Evolutionary conservation across 2,113 vertebrate species (phyloP), one percentile per base, ranked within the genome.

Genomic region (Microcebus griseorufus): DNA sequence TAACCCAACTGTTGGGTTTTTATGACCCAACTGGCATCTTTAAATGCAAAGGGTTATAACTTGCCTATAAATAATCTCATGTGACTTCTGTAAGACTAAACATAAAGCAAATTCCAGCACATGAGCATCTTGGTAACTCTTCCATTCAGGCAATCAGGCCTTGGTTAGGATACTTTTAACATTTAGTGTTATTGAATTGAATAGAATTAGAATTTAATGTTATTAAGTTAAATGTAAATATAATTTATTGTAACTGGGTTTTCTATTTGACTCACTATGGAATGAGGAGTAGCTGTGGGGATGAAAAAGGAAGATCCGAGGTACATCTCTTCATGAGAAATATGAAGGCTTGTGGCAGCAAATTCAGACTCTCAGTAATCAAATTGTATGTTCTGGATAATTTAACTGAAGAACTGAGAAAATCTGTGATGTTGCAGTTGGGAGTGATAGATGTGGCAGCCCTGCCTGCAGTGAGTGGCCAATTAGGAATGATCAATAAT

Each of bases 81-180:
- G 3, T 88, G 65, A 88, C 32, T 94, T 93, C 70, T 70, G 10
- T 51, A 88, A 93, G 3, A 67, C 70, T 45, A 76, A 72, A 88
- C 9, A 27, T 18, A 78, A 73, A 34, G 12, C 45, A 76, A 7
- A 4, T 93, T 80, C 70, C 13, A 65, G 48, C 37, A 64, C 55
- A 45, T 69, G 45, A 75, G 8, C 51, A 51, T 90, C 11, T 88
- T 42, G 81, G 39, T 67, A 88, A 73, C 37, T 32, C 23, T 27
- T 94, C 27, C 29, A 53, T 89, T 91, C 14, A 65, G 37, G 17
- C 75, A 97, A 84, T 93, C 34, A 22, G 12, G 32, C 89, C 64
- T 95, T 83, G 45, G 76, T 94, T 81, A 76, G 37, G 17, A 78
- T 80, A 53, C 72, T 93, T 87, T 78, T 34, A 78, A 95, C 70